Evolutionary conservation across 2,888 invertebrate genomes (phyloP).

Genomic region (Thymelicus sylvestris): DNA sequence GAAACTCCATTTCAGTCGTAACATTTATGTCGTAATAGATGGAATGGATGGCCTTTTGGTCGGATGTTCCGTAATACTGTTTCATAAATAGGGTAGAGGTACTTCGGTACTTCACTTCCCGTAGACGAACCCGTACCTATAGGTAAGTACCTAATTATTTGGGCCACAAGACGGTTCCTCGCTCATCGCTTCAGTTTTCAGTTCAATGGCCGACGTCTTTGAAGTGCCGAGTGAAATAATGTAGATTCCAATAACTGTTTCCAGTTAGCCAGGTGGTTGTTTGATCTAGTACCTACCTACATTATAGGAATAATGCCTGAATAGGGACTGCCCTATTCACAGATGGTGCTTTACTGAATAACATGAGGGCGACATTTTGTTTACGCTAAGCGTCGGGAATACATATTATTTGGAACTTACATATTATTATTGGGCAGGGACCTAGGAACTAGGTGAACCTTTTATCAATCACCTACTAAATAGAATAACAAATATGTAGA

Average conservation of each 20-base stretch:
- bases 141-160: constrained; percentile 41
- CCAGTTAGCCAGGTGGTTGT: constrained; percentile 59
- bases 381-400: constrained; percentile 27
- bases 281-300: constrained; percentile 49
- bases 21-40: constrained; percentile 16
- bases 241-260: constrained; percentile 59
- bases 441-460: too few species aligned
- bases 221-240: constrained; percentile 71
- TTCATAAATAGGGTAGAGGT: constrained; percentile 42
- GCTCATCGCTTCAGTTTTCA: constrained; percentile 60
- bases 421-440: too few species aligned
- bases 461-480: too few species aligned
- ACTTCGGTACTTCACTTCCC: constrained; percentile 28
- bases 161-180: constrained; percentile 50
- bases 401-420: constrained; percentile 3
- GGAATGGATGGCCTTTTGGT: constrained; percentile 31
- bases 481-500: background rate
- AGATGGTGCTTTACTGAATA: constrained; percentile 25
- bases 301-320: too few species aligned
- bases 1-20: constrained; percentile 8
- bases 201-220: constrained; percentile 70
- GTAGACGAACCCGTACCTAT: constrained; percentile 1
- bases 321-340: too few species aligned
- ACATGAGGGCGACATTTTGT: constrained; percentile 40
- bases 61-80: constrained; percentile 22